Conservation (phyloP, 2,113 vertebrate species). For the Cyanoderma ruficeps region DNA sequence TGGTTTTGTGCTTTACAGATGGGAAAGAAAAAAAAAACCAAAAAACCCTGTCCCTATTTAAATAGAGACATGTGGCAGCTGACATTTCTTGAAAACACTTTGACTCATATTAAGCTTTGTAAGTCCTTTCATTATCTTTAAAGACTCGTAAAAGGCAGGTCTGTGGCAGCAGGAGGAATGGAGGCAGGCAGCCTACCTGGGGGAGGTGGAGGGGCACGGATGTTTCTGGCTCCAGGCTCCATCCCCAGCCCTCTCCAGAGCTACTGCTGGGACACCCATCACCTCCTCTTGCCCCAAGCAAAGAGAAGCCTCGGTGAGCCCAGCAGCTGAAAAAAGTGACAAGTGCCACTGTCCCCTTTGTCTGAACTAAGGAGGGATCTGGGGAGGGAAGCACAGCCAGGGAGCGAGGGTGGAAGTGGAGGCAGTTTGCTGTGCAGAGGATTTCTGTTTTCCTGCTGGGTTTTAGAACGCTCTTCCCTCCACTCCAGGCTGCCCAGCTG, state of each 20-base stretch:
- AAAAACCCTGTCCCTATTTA: not conserved
- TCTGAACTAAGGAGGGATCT: fast-evolving
- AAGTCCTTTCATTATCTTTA: conserved; percentile 55
- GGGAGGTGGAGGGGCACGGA: not conserved
- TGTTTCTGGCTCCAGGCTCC: not conserved
- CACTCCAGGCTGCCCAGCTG: not conserved
- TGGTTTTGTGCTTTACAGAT: conserved; percentile 38
- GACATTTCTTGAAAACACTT: conserved; percentile 59
- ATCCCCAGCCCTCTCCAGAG: not conserved
- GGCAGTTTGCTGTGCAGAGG: not conserved
- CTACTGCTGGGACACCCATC: not conserved
- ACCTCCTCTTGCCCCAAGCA: not conserved
- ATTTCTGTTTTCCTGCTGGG: not conserved
- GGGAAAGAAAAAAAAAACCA: not conserved
- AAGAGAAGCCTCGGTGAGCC: not conserved
- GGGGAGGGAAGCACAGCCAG: not conserved
- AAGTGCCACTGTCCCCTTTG: not conserved
- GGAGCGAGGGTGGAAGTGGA: not conserved
- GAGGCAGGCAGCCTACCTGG: not conserved
- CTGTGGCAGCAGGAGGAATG: not conserved
- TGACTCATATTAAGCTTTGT: conserved; percentile 48
- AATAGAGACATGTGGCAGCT: conserved; percentile 46
- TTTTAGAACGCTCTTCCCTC: not conserved
- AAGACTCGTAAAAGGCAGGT: conserved; percentile 34
- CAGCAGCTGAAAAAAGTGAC: not conserved